These are phyloP conservation scores for Babylonia areolata DNA, from an alignment of 1,140 invertebrate genomes.

Conservation along the genomic window DNA sequence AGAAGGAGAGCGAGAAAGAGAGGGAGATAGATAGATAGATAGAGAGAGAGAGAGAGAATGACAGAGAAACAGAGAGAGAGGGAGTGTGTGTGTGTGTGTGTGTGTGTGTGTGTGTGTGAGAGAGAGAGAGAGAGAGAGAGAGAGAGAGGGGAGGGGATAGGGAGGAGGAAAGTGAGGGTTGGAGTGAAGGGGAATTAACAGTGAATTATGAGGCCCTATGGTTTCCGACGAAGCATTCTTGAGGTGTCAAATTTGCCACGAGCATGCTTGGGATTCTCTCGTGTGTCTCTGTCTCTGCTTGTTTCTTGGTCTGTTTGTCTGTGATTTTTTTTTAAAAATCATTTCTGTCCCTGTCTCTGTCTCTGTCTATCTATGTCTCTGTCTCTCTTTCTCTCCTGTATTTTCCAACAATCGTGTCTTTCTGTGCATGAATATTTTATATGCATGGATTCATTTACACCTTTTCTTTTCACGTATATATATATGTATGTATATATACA, in stretches of 20 bases:
- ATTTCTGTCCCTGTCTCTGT: not conserved
- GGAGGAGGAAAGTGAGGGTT: not conserved
- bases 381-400: not conserved
- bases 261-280: not conserved
- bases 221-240: not conserved
- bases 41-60: too few species aligned
- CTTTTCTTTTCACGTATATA: too few species aligned
- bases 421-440: not conserved
- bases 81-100: too few species aligned
- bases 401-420: not conserved
- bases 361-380: not conserved
- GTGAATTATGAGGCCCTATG: not conserved
- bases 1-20: too few species aligned
- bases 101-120: too few species aligned
- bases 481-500: too few species aligned
- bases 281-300: not conserved
- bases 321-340: not conserved
- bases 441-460: too few species aligned
- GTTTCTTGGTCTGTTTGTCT: not conserved
- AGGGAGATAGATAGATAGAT: too few species aligned
- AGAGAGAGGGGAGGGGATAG: not conserved
- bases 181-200: not conserved
- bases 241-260: slow-evolving; percentile 1
- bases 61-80: too few species aligned
- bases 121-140: not conserved